Evolutionary conservation across 2,797 vertebrate species (phyloP).

Genomic region (Botia almorhae): DNA sequence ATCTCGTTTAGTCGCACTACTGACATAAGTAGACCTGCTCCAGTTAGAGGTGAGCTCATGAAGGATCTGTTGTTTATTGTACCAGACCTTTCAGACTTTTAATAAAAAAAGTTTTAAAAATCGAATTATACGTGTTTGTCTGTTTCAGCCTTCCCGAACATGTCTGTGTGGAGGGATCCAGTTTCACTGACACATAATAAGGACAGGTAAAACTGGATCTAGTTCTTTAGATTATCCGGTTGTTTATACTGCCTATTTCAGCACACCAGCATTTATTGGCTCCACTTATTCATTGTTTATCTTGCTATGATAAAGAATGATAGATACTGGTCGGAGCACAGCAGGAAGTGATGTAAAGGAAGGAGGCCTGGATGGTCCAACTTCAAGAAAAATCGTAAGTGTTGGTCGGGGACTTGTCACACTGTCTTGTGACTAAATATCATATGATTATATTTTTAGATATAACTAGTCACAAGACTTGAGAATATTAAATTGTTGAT

Average conservation of each 20-base stretch:
- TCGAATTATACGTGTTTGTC: background rate
- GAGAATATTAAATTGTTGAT: too few species aligned
- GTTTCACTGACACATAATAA: slow-evolving; percentile 61
- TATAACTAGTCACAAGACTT: too few species aligned
- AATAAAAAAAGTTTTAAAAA: background rate
- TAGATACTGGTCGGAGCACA: slow-evolving; percentile 59
- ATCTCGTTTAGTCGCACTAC: slow-evolving; percentile 63
- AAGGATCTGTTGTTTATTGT: background rate
- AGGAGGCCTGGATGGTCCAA: slow-evolving; percentile 60
- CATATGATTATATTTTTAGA: too few species aligned
- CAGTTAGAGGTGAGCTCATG: slow-evolving; percentile 65
- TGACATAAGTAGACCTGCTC: slow-evolving; percentile 67
- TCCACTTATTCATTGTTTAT: background rate
- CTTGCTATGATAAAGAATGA: slow-evolving; percentile 54
- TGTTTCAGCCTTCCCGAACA: slow-evolving; percentile 65
- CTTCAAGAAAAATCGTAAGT: slow-evolving; percentile 65
- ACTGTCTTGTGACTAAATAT: too few species aligned
- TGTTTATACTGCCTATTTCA: background rate
- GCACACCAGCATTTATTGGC: background rate
- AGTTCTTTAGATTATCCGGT: background rate
- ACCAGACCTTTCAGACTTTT: background rate
- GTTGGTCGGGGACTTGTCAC: background rate
- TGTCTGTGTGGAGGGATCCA: slow-evolving; percentile 73
- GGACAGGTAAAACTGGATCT: slow-evolving; percentile 66
- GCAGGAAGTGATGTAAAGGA: slow-evolving; percentile 64